Conservation (phyloP, 2,113 vertebrate genomes). For the human region GRCh38 chrX:69034501-69035000, state of each 20-base stretch:
- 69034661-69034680: conserved; percentile 89
- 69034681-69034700: conserved; percentile 88
- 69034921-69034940: not conserved
- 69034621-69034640: conserved; percentile 86
- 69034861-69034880: not conserved
- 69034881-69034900: not conserved
- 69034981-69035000: not conserved
- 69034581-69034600: conserved; percentile 69
- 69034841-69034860: not conserved
- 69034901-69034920: not conserved
- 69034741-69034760: conserved; percentile 10
- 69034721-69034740: conserved; percentile 71
- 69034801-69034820: not conserved
- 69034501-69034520: conserved; percentile 70
- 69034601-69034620: conserved; percentile 87
- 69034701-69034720: conserved; percentile 81
- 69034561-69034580: conserved; percentile 58
- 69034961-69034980: not conserved
- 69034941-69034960: not conserved
- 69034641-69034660: conserved; percentile 85
- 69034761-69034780: conserved; percentile 27
- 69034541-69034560: conserved; percentile 57
- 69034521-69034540: conserved; percentile 58
- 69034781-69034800: not conserved
- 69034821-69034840: conserved; percentile 8